phyloP scores from a whole-genome alignment of 2,113 vertebrate genomes.

The Cettia cetti region DNA sequence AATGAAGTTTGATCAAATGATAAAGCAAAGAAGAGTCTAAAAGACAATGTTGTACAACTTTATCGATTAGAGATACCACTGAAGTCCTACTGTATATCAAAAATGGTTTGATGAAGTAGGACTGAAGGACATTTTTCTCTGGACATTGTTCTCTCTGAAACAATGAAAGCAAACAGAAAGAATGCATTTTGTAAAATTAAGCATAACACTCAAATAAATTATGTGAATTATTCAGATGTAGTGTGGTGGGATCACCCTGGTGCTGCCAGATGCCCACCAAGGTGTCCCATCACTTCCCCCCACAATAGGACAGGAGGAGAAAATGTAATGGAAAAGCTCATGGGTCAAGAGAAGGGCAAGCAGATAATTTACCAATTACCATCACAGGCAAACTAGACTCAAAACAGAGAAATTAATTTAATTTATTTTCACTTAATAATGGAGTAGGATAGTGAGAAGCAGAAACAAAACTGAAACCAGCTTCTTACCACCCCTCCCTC shows the following conservation, averaged over 20 bases:
- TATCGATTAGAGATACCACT: background rate
- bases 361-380: background rate
- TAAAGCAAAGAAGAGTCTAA: background rate
- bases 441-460: background rate
- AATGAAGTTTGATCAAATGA: background rate
- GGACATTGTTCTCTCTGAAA: background rate
- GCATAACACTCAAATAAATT: background rate
- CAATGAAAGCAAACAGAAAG: background rate
- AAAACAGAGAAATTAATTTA: background rate
- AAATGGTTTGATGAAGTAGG: background rate
- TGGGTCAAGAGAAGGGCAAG: background rate
- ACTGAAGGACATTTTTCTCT: background rate
- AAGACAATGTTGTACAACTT: background rate
- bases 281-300: background rate
- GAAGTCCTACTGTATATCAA: background rate
- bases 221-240: background rate
- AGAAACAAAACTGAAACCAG: background rate
- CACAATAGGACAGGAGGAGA: background rate
- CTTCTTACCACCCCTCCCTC: background rate
- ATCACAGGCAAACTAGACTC: background rate
- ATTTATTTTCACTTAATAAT: background rate
- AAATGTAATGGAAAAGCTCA: background rate
- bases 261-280: background rate
- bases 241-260: background rate
- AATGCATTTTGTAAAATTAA: background rate